phyloP scores from a whole-genome alignment of 2,888 invertebrate genomes.

The Drosophila ustulata region DNA sequence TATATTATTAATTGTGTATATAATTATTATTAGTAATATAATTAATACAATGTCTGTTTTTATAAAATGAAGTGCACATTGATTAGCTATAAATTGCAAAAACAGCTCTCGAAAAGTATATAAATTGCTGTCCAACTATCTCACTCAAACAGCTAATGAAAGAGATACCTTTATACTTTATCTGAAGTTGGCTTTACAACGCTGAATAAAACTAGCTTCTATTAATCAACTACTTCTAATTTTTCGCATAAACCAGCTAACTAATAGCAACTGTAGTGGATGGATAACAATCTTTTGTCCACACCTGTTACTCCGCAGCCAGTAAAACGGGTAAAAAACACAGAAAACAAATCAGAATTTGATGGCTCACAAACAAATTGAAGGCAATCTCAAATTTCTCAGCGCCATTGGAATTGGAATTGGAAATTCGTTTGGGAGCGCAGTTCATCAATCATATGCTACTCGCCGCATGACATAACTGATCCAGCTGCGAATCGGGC shows the following conservation, averaged over 20 bases:
- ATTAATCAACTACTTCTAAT: neutral
- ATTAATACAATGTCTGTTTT: neutral
- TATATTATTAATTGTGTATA: too few species aligned
- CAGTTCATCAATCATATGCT: conserved; percentile 64
- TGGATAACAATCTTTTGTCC: neutral
- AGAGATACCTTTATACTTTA: neutral
- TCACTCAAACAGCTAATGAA: neutral
- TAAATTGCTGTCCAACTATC: neutral
- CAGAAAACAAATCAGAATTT: conserved; percentile 4
- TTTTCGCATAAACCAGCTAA: neutral
- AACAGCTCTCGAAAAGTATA: too few species aligned
- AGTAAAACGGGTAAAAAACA: neutral
- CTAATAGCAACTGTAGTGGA: neutral
- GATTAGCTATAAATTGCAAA: neutral
- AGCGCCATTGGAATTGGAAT: conserved; percentile 7
- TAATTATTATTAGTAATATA: neutral
- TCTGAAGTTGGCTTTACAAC: too few species aligned
- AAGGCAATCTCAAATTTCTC: conserved; percentile 4
- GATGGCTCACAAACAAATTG: conserved; percentile 15
- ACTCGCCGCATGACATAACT: conserved; percentile 71
- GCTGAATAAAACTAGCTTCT: neutral
- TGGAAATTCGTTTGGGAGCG: conserved; percentile 7
- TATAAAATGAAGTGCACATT: neutral
- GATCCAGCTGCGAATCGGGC: conserved; percentile 65
- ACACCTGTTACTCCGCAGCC: conserved; percentile 2